Evolutionary conservation across 2,113 vertebrate species (phyloP), one percentile per base, ranked within the genome.

Genomic region (human (Homo sapiens)): DNA sequence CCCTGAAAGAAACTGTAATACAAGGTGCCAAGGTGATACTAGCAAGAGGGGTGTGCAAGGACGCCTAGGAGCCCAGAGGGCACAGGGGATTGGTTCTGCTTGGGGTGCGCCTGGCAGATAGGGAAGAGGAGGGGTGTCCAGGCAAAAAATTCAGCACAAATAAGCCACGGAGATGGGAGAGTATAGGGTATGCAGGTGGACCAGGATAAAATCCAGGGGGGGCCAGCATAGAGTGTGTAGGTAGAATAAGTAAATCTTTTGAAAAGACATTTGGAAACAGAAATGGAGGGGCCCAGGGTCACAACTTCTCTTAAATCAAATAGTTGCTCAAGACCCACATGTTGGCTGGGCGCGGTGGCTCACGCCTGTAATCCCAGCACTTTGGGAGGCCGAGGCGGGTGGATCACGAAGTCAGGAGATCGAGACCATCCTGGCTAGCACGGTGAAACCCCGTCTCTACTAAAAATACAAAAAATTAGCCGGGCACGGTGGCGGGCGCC

Each of bases 121-220:
- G 14, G 0, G n/a, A 30, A 13, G 38, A 52, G 27, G 25, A n/a
- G 13, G 17, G 0, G 4, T 12, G 16, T 17, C 11, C 45, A 27
- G 59, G 32, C 45, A 23, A 45, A 45, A 72, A 12, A 72, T 17
- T 70, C 61, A 22, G 1, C 40, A 45, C 17, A 40, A 64, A 8
- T 48, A 40, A 40, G 16, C 6, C 8, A 12, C 3, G 45, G 68
- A 73, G n/a, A 38, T 40, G 32, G 45, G 17, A 35, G 22, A 6
- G 1, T 12, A 14, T 2, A 23, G 4, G 40, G 5, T n/a, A 11
- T 50, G 38, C 18, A 8, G 73, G 40, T 30, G 73, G 17, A 57
- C 40, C 27, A 22, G 23, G 22, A 25, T 38, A 61, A 52, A 20
- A 52, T 57, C 43, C 38, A 0, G 3, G 3, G 52, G 52, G 3